A percentile compares a stretch with the other conserved stretches of the same genome.
Evolutionary conservation across 2,888 invertebrate genomes (phyloP).

Genomic region (Frankliniella intonsa): DNA sequence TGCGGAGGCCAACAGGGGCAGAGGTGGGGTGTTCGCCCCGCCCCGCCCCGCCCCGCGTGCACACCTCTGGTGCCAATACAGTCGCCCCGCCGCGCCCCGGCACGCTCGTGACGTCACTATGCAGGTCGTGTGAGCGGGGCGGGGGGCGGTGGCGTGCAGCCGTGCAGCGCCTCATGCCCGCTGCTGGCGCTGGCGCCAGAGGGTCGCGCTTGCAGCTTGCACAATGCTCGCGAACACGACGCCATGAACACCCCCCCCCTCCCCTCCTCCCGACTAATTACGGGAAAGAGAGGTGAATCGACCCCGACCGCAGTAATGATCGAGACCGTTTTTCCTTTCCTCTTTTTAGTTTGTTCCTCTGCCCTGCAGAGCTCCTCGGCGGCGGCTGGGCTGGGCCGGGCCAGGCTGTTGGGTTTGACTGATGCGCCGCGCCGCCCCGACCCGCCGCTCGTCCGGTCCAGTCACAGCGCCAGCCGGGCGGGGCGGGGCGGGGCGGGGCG

Average conservation of each 20-base stretch:
- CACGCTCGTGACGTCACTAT: conserved; percentile 20
- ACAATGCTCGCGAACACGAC: background rate
- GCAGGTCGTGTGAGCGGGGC: background rate
- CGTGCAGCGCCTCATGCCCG: no score
- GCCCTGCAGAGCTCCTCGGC: no score
- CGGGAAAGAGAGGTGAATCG: background rate
- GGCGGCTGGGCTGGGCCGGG: no score
- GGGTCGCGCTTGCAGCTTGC: background rate
- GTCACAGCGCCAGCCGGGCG: background rate
- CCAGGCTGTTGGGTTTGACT: no score
- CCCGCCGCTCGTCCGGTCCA: background rate
- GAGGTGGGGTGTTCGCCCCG: background rate
- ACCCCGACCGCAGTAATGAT: background rate
- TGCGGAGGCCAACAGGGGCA: no score
- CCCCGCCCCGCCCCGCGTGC: background rate
- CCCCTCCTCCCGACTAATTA: background rate
- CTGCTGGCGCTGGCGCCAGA: no score
- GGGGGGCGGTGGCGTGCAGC: no score
- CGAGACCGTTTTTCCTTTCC: no score
- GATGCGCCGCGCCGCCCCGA: no score
- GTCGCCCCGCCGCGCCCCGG: background rate
- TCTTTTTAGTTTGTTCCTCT: no score
- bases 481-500: background rate
- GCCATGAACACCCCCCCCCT: no score
- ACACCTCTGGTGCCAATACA: no score